A percentile compares a stretch with the other conserved stretches of the same genome.
phyloP scores from a whole-genome alignment of 2,888 invertebrate species.

The Muschampia plurimacula region DNA sequence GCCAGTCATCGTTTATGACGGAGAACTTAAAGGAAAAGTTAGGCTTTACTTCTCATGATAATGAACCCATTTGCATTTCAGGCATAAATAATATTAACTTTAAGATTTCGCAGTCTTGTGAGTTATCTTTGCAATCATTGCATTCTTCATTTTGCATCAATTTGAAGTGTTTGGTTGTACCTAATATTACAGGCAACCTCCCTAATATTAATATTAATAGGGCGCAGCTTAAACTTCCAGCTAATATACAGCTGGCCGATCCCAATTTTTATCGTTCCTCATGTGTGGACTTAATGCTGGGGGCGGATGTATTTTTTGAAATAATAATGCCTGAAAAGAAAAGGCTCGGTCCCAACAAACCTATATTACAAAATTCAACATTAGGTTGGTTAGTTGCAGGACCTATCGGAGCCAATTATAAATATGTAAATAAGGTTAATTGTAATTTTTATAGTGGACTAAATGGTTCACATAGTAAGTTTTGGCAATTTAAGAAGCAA shows the following conservation, averaged over 20 bases:
- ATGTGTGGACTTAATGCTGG: not conserved
- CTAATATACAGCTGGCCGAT: not conserved
- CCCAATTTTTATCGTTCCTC: not conserved
- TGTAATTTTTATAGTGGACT: not conserved
- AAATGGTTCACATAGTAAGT: not conserved
- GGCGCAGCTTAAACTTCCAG: not conserved
- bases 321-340: not conserved
- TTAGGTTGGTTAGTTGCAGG: conserved; percentile 1
- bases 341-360: not conserved
- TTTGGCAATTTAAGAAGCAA: not conserved
- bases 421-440: not conserved
- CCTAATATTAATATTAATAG: not conserved
- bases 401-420: not conserved
- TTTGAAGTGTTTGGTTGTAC: not conserved
- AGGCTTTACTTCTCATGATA: not conserved
- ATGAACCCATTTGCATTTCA: not conserved
- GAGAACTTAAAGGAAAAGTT: not conserved
- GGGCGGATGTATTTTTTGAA: conserved; percentile 6
- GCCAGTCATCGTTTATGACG: conserved; percentile 5
- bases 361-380: not conserved
- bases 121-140: not conserved
- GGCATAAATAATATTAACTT: not conserved
- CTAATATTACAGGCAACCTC: not conserved
- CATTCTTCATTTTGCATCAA: not conserved
- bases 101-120: not conserved